These are phyloP conservation scores for Oreochromis aureus DNA, from an alignment of 2,113 vertebrate species.

Conservation along the genomic window DNA sequence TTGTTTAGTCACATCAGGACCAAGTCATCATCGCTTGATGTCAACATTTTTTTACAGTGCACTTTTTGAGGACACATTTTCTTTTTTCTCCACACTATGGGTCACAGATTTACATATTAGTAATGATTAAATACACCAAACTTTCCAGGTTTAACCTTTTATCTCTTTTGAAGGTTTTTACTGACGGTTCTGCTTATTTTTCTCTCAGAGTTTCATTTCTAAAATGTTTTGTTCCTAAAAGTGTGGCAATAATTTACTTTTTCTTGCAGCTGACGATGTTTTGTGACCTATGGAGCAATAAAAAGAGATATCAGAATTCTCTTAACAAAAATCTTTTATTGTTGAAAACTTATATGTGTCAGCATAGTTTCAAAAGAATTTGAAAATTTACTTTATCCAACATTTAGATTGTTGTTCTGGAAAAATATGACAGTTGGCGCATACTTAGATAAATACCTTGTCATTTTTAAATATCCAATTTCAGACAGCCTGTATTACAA, in stretches of 20 bases:
- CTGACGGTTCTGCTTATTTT: rapidly evolving
- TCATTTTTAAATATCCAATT: background rate
- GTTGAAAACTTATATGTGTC: background rate
- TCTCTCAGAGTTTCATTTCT: background rate
- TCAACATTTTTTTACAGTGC: background rate
- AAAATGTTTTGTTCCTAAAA: background rate
- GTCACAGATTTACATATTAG: background rate
- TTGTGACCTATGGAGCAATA: background rate
- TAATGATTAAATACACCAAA: background rate
- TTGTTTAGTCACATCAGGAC: background rate
- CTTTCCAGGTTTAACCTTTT: background rate
- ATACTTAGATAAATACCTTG: background rate
- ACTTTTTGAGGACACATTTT: background rate
- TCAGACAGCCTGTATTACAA: background rate
- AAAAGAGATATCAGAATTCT: background rate
- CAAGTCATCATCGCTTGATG: background rate
- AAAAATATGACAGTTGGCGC: background rate
- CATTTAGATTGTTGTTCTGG: background rate
- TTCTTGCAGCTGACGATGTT: background rate
- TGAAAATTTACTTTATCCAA: background rate
- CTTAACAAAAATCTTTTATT: background rate
- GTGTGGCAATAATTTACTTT: background rate
- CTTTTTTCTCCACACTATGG: background rate
- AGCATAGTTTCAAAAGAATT: background rate
- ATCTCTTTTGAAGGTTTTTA: background rate